Base-by-base conservation (phyloP, 2,113 vertebrate species). In the Eretmochelys imbricata region DNA sequence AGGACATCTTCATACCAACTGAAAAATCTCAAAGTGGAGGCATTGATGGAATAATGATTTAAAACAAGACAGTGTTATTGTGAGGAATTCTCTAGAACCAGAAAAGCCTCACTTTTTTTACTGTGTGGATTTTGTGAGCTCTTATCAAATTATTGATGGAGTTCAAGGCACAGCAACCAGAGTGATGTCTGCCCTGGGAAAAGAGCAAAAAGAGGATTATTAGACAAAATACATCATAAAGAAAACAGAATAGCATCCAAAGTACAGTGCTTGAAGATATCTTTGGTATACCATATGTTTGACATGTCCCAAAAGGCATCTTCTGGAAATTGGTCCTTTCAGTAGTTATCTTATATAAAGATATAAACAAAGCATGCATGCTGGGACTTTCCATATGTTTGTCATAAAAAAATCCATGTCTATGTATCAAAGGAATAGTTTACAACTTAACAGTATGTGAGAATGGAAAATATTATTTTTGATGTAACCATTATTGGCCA, bases 401-500 rank as follows among this genome's bases (percentile, higher is more conserved):
- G 89, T 95, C 95, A 96, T 97, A 97, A 97, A 79, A 76, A 54
- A 54, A 29, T 93, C 85, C 10, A 7, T 85, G 87, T 96, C 89
- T 87, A 93, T 96, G 93, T 97, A 96, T 97, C 90, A 96, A 95
- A 96, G 96, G 96, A 97, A 95, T 95, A 95, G 95, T 95, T 95
- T 93, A 85, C 97, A 97, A 79, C 92, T 96, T 93, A 92, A 86
- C 91, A 97, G 89, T 92, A 91, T 96, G 92, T 85, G 92, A 95
- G 95, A 97, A 96, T 97, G 96, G 97, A 98, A 98, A 97, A 96
- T 96, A 97, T 94, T 97, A 91, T 96, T 97, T 97, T 97, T 96
- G 82, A 95, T 97, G 19, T 95, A 97, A 94, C 93, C 87, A 82
- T 93, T 96, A 96, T 50, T 96, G 96, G 96, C 96, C 25, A 81